A percentile compares a stretch with the other conserved stretches of the same genome.
Evolutionary conservation across 2,113 vertebrate species (phyloP).

Genomic region (Turdus rufiventris): DNA sequence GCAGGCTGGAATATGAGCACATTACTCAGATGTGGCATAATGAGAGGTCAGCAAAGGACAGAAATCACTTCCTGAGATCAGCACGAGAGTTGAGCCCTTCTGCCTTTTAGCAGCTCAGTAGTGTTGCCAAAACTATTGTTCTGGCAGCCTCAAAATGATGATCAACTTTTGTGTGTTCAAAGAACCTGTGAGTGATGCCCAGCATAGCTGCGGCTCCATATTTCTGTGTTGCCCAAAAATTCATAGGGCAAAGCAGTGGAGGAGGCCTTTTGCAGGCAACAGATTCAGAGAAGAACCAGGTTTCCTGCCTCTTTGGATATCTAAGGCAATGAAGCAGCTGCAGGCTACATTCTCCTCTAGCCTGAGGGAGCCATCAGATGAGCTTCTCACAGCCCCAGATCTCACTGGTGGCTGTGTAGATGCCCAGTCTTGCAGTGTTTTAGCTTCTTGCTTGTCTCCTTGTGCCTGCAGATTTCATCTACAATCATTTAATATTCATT

Average conservation of each 20-base stretch:
- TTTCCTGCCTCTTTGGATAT: background rate
- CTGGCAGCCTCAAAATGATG: background rate
- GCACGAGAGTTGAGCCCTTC: background rate
- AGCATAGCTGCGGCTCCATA: background rate
- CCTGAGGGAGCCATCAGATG: background rate
- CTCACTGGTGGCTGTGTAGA: rapidly evolving
- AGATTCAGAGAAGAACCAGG: rapidly evolving
- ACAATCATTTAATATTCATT: background rate
- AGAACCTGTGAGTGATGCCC: background rate
- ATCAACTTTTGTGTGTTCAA: background rate
- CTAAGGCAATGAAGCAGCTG: background rate
- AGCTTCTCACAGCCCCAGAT: background rate
- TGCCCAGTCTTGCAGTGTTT: background rate
- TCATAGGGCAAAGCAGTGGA: background rate
- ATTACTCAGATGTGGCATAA: background rate
- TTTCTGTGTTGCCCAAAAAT: background rate
- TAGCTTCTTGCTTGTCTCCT: background rate
- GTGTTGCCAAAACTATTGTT: background rate
- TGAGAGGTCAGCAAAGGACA: background rate
- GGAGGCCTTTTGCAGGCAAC: background rate
- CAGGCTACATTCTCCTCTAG: background rate
- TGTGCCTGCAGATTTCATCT: background rate
- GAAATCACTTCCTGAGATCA: background rate
- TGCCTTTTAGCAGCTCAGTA: background rate
- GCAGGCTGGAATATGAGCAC: rapidly evolving